A percentile compares a stretch with the other conserved stretches of the same genome.
phyloP scores from a whole-genome alignment of 2,888 invertebrate genomes.

The Aleiodes alternator region DNA sequence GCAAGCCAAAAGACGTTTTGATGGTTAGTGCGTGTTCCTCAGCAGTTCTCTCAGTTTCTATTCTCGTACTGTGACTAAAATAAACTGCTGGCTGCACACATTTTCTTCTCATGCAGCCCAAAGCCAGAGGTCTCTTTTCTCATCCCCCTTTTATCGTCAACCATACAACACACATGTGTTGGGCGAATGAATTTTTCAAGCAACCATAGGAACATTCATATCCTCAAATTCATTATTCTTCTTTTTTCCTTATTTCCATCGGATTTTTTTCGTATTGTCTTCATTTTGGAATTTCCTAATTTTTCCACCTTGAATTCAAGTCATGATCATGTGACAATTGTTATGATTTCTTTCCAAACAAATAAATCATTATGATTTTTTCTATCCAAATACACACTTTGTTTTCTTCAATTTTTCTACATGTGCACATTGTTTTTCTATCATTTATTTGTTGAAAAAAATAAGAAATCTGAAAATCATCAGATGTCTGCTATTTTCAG shows the following conservation, averaged over 20 bases:
- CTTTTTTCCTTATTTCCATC: background rate
- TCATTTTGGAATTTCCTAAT: background rate
- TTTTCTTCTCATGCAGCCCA: constrained; percentile 44
- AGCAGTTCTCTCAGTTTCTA: constrained; percentile 54
- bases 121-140: constrained; percentile 41
- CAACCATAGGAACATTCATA: constrained; percentile 38
- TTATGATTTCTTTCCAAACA: too few species aligned
- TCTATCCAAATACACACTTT: too few species aligned
- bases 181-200: constrained; percentile 11
- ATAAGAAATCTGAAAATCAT: too few species aligned
- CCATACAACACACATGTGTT: constrained; percentile 32
- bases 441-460: too few species aligned
- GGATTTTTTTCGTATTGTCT: background rate
- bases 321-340: too few species aligned
- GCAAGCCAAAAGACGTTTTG: constrained; percentile 38
- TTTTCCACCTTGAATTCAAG: background rate
- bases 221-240: constrained; percentile 27
- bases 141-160: constrained; percentile 32
- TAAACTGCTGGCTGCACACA: constrained; percentile 55
- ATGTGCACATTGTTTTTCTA: background rate
- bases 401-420: background rate
- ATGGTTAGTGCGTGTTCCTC: constrained; percentile 51
- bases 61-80: constrained; percentile 54
- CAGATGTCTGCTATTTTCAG: background rate
- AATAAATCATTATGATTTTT: too few species aligned